These are phyloP conservation scores for Etheostoma spectabile DNA, from an alignment of 2,113 vertebrate genomes.

Conservation along the genomic window DNA sequence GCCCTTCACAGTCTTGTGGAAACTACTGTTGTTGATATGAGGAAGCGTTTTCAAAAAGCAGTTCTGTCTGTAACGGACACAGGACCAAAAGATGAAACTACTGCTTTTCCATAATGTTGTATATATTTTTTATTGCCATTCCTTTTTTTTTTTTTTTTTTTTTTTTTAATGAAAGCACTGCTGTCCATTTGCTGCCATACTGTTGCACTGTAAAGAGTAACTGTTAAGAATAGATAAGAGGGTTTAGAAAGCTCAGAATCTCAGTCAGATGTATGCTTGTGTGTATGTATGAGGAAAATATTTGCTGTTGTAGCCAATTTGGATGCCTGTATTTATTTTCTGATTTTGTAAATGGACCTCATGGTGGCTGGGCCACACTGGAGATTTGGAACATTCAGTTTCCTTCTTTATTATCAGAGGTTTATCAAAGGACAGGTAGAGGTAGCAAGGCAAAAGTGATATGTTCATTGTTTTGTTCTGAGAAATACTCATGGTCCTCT, in stretches of 20 bases:
- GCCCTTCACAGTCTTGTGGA: constrained; percentile 65
- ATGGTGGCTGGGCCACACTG: constrained; percentile 85
- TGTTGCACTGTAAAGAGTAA: constrained; percentile 83
- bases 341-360: constrained; percentile 78
- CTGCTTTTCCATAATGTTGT: constrained; percentile 78
- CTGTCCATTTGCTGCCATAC: constrained; percentile 82
- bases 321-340: constrained; percentile 85
- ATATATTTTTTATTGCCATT: constrained; percentile 81
- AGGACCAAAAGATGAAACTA: constrained; percentile 81
- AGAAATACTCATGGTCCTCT: constrained; percentile 61
- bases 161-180: constrained; percentile 81
- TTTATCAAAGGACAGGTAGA: constrained; percentile 73
- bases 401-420: constrained; percentile 72
- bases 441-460: constrained; percentile 46
- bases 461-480: constrained; percentile 59
- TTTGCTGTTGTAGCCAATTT: constrained; percentile 73
- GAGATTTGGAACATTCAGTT: constrained; percentile 70
- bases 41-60: constrained; percentile 74
- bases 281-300: constrained; percentile 74
- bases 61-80: constrained; percentile 72
- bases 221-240: constrained; percentile 71
- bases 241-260: constrained; percentile 72
- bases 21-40: constrained; percentile 76
- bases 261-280: constrained; percentile 74
- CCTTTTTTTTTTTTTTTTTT: constrained; percentile 39